Conservation (phyloP, 2,888 invertebrate species). For the Pycnomerus fuliginosus region DNA sequence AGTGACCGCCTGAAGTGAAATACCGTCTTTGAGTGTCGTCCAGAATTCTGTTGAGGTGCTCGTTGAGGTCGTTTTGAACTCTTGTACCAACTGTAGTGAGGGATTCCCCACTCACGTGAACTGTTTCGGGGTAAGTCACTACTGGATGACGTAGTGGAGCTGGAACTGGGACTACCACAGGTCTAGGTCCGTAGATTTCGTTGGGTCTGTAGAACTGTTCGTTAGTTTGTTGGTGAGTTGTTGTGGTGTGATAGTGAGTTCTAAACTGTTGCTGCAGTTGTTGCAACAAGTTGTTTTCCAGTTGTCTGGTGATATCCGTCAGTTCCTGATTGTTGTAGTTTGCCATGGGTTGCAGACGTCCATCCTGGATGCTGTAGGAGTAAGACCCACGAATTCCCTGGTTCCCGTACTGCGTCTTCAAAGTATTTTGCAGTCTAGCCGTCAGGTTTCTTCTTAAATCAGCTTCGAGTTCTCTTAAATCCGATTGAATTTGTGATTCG, state of each 20-base stretch:
- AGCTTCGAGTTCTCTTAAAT: slow-evolving; percentile 34
- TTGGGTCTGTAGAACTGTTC: too few species aligned
- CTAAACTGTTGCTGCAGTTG: slow-evolving; percentile 34
- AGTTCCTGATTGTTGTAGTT: slow-evolving; percentile 46
- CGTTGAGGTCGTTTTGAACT: slow-evolving; percentile 42
- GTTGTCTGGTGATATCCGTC: slow-evolving; percentile 38
- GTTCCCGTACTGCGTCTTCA: slow-evolving; percentile 38
- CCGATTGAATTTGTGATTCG: slow-evolving; percentile 14
- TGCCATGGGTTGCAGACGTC: slow-evolving; percentile 36
- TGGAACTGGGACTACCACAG: too few species aligned
- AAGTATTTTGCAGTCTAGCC: slow-evolving; percentile 40
- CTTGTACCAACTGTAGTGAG: slow-evolving; percentile 42
- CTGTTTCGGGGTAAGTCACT: neutral
- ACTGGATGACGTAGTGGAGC: neutral
- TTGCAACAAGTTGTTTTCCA: slow-evolving; percentile 41
- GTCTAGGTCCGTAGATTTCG: too few species aligned
- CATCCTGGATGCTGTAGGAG: slow-evolving; percentile 38
- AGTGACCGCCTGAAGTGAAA: slow-evolving; percentile 29
- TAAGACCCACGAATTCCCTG: slow-evolving; percentile 37
- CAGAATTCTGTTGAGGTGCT: slow-evolving; percentile 40
- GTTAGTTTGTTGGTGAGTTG: neutral
- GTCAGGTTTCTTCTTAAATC: slow-evolving; percentile 46
- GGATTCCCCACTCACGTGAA: slow-evolving; percentile 28
- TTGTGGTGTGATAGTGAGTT: slow-evolving; percentile 20
- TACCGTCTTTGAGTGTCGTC: slow-evolving; percentile 36